Percentiles rank a stretch among this genome's conserved stretches.
These are phyloP conservation scores for Tinea trinotella DNA, from an alignment of 2,888 invertebrate genomes.

Conservation along the genomic window DNA sequence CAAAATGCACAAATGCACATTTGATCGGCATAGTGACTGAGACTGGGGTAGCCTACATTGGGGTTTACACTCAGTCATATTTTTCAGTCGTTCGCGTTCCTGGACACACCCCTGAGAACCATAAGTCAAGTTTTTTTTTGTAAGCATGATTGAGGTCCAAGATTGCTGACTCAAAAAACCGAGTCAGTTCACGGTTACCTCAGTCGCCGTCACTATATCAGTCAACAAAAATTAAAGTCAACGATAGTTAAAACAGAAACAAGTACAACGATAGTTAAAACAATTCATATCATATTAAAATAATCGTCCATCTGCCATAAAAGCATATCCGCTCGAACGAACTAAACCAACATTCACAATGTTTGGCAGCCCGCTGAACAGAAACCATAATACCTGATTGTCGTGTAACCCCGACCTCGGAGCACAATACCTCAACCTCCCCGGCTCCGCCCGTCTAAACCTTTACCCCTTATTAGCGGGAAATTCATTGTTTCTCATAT, in stretches of 20 bases:
- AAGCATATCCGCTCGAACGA: constrained; percentile 46
- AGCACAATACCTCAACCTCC: constrained; percentile 23
- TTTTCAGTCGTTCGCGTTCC: too few species aligned
- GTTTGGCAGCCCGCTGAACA: constrained; percentile 34
- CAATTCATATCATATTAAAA: constrained; percentile 35
- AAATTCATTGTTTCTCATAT: constrained; percentile 64
- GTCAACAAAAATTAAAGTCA: too few species aligned
- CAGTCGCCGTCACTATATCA: too few species aligned
- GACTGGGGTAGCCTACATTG: too few species aligned
- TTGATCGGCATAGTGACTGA: too few species aligned
- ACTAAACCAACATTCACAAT: constrained; percentile 50
- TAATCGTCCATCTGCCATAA: constrained; percentile 42
- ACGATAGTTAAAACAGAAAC: background rate
- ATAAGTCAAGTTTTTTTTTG: too few species aligned
- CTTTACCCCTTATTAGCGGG: constrained; percentile 61
- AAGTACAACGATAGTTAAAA: background rate
- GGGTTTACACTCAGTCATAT: too few species aligned
- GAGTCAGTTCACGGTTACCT: too few species aligned
- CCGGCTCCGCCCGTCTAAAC: constrained; percentile 37
- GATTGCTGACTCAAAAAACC: too few species aligned
- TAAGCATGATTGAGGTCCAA: too few species aligned
- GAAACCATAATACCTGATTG: constrained; percentile 40
- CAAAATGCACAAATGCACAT: too few species aligned
- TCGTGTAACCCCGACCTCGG: constrained; percentile 40
- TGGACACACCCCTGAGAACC: too few species aligned